phyloP scores from a whole-genome alignment of 2,113 vertebrate genomes.

The Channa maculata region DNA sequence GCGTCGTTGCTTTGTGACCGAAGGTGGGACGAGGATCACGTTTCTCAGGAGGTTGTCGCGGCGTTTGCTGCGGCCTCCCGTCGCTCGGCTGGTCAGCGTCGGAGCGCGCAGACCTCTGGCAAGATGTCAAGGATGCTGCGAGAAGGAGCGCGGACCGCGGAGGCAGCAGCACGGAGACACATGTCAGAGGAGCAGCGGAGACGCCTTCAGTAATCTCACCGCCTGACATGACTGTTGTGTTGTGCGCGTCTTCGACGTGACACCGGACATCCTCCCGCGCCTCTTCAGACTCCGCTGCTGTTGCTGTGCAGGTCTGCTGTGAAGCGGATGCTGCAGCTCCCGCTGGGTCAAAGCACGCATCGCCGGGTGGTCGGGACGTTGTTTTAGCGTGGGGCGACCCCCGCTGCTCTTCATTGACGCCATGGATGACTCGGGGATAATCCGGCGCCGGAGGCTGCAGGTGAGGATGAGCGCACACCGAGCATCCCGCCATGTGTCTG shows the following conservation, averaged over 20 bases:
- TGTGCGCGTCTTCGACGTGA: conserved; percentile 51
- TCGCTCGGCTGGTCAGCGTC: conserved; percentile 7
- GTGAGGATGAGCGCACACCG: conserved; percentile 65
- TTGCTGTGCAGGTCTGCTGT: not conserved
- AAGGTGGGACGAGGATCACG: conserved; percentile 16
- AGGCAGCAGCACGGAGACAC: conserved; percentile 15
- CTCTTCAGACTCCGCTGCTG: not conserved
- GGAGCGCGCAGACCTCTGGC: conserved; percentile 38
- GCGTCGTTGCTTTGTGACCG: conserved; percentile 31
- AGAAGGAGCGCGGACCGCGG: conserved; percentile 19
- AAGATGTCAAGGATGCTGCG: conserved; percentile 59
- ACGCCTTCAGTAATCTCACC: no score
- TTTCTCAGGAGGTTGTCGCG: not conserved
- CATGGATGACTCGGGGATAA: conserved; percentile 87
- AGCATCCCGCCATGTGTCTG: not conserved
- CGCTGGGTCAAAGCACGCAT: conserved; percentile 23
- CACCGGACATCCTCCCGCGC: conserved; percentile 27
- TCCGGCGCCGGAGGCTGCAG: conserved; percentile 85
- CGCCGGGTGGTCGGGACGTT: no score
- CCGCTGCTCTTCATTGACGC: conserved; percentile 5
- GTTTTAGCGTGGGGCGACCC: conserved; percentile 7
- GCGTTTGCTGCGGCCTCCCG: no score
- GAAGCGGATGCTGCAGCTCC: conserved; percentile 48
- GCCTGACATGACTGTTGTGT: conserved; percentile 8
- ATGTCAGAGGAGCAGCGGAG: conserved; percentile 1